Conservation (phyloP, 2,797 vertebrate genomes). For the Eleutherodactylus coqui region DNA sequence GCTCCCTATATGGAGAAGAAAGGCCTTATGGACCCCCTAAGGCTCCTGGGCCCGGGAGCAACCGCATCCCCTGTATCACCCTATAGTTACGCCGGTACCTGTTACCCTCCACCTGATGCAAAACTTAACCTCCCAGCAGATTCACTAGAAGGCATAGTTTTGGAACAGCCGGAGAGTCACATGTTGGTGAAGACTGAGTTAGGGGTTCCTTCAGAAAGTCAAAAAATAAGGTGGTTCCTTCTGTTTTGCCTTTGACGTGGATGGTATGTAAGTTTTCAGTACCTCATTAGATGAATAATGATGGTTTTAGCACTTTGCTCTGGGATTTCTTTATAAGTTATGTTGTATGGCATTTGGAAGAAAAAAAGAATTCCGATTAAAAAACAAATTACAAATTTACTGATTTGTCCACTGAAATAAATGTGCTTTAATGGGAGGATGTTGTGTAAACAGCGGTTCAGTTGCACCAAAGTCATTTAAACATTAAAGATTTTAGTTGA, state of each 20-base stretch:
- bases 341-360: background rate
- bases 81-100: too few species aligned
- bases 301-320: background rate
- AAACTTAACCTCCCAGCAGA: background rate
- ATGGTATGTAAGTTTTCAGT: background rate
- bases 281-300: constrained; percentile 1
- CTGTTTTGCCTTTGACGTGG: background rate
- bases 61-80: too few species aligned
- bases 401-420: too few species aligned
- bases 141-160: background rate
- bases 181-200: background rate
- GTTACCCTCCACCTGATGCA: background rate
- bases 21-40: too few species aligned
- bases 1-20: too few species aligned
- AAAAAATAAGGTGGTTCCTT: background rate
- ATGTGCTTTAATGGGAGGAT: background rate
- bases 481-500: background rate
- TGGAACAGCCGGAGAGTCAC: background rate
- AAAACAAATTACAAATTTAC: background rate
- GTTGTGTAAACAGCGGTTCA: background rate
- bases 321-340: background rate
- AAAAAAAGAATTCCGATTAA: background rate
- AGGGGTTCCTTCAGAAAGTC: background rate
- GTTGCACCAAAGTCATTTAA: background rate
- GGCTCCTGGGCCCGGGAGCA: too few species aligned